Evolutionary conservation across 2,888 invertebrate genomes (phyloP).

Genomic region (Neoitamus cyanurus): DNA sequence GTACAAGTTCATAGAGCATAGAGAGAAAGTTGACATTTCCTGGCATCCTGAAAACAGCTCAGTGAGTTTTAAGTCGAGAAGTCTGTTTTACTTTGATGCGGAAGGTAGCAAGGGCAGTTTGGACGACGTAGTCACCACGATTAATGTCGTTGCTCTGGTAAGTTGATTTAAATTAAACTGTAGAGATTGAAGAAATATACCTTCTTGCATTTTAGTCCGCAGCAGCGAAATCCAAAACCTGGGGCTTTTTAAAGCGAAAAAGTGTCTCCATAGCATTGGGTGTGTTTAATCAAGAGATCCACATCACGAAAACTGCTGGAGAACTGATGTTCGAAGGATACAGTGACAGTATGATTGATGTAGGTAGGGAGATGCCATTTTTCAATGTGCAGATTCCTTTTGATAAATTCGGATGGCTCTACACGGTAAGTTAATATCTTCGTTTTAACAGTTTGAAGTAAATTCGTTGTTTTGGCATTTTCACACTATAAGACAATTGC

Average conservation of each 20-base stretch:
- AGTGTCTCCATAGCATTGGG: slow-evolving; percentile 72
- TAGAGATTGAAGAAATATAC: no score
- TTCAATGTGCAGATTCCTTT: slow-evolving; percentile 72
- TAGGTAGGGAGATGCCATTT: slow-evolving; percentile 72
- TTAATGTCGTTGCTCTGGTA: slow-evolving; percentile 84
- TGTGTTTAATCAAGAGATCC: slow-evolving; percentile 69
- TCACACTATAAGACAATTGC: no score
- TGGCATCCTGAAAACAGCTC: slow-evolving; percentile 80
- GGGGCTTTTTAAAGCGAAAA: slow-evolving; percentile 71
- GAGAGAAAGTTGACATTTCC: slow-evolving; percentile 77
- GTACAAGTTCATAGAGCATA: slow-evolving; percentile 75
- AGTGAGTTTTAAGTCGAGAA: slow-evolving; percentile 75
- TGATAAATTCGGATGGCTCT: slow-evolving; percentile 90
- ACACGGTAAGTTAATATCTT: slow-evolving; percentile 71
- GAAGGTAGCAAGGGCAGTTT: slow-evolving; percentile 76
- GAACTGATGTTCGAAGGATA: slow-evolving; percentile 86
- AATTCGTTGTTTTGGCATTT: no score
- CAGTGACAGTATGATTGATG: slow-evolving; percentile 76
- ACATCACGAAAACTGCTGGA: slow-evolving; percentile 73
- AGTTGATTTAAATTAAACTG: slow-evolving; percentile 60
- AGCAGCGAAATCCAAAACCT: slow-evolving; percentile 68
- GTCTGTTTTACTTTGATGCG: slow-evolving; percentile 77
- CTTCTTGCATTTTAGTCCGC: slow-evolving; percentile 67
- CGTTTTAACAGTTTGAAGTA: neutral
- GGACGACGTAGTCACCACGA: slow-evolving; percentile 75